Evolutionary conservation across 1,140 invertebrate genomes (phyloP).

Genomic region (Mycetomoellerius zeteki): DNA sequence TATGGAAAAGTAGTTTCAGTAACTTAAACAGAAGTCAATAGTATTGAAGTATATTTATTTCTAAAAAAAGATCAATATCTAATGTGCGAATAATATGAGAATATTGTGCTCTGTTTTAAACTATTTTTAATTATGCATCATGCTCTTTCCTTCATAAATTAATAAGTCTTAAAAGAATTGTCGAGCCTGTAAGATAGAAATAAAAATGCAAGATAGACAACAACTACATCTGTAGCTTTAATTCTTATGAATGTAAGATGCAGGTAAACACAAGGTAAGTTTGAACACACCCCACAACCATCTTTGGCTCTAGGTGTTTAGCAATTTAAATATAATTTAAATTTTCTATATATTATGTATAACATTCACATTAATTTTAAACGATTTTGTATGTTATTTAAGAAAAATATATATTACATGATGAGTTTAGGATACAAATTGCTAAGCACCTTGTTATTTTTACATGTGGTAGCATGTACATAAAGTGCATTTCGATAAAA

Average conservation of each 20-base stretch:
- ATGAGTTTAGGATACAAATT: slow-evolving; percentile 72
- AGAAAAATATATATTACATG: not conserved
- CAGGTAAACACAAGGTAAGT: slow-evolving; percentile 81
- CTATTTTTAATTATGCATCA: not conserved
- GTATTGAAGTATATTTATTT: not conserved
- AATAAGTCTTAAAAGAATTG: not conserved
- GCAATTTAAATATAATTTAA: slow-evolving; percentile 69
- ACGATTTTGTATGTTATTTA: slow-evolving; percentile 23
- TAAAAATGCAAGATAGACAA: not conserved
- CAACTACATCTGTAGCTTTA: slow-evolving; percentile 63
- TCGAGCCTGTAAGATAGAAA: not conserved
- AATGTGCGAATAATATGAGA: not conserved
- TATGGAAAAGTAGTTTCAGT: not conserved
- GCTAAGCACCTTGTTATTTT: slow-evolving; percentile 77
- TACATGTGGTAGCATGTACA: slow-evolving; percentile 81
- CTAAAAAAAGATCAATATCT: slow-evolving; percentile 23
- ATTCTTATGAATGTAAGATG: slow-evolving; percentile 64
- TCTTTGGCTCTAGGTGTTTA: slow-evolving; percentile 84
- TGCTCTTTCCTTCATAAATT: not conserved
- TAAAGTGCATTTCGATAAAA: slow-evolving; percentile 70
- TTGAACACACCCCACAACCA: slow-evolving; percentile 85
- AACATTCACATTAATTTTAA: not conserved
- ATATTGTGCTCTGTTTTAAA: slow-evolving; percentile 10
- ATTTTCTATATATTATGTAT: not conserved
- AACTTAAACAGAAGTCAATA: not conserved